phyloP scores from a whole-genome alignment of 2,888 invertebrate species.

The Drosophila eohydei region DNA sequence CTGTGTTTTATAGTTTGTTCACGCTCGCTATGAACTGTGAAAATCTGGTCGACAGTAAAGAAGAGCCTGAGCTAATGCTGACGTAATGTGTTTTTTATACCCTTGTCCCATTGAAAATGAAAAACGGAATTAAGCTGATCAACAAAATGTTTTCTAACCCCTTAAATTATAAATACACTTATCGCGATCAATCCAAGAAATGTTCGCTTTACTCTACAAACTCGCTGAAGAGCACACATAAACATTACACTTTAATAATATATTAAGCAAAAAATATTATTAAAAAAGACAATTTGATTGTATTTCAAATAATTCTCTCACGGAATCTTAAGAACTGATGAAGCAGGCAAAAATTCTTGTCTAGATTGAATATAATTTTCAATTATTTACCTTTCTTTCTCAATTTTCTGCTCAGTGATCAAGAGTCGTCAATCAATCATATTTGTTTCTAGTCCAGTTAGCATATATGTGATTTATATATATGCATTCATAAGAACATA shows the following conservation, averaged over 20 bases:
- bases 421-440: slow-evolving; percentile 39
- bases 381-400: neutral
- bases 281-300: too few relatives aligned
- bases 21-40: slow-evolving; percentile 3
- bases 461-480: slow-evolving; percentile 28
- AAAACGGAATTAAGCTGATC: neutral
- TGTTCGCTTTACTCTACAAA: too few relatives aligned
- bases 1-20: slow-evolving; percentile 11
- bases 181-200: neutral
- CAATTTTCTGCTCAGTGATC: slow-evolving; percentile 23
- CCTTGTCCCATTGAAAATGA: neutral
- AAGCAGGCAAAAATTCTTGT: too few relatives aligned
- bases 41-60: neutral
- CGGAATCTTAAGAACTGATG: too few relatives aligned
- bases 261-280: neutral
- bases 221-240: too few relatives aligned
- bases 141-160: neutral
- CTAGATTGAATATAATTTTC: neutral
- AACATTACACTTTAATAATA: too few relatives aligned
- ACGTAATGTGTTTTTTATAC: slow-evolving; percentile 4
- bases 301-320: too few relatives aligned
- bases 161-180: slow-evolving; percentile 4
- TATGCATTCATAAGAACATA: slow-evolving; percentile 11
- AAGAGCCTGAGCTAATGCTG: slow-evolving; percentile 1
- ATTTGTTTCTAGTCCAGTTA: slow-evolving; percentile 51